Conservation (phyloP, 2,113 vertebrate genomes). For the Callaeas wilsoni region DNA sequence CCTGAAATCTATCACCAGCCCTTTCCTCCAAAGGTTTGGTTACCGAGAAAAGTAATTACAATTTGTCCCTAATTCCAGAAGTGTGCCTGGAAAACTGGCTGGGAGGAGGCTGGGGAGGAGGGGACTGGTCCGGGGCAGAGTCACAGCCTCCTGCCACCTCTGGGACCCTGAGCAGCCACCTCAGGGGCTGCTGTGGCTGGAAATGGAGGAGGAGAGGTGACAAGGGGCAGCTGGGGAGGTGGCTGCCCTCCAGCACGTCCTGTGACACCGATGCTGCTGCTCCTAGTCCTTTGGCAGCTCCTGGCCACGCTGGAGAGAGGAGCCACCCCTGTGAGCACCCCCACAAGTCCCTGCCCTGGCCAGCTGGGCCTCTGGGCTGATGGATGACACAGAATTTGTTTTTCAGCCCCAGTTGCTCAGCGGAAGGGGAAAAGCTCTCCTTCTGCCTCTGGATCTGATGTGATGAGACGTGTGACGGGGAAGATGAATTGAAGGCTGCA, state of each 20-base stretch:
- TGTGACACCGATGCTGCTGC: accelerated
- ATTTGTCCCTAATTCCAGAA: conserved; percentile 51
- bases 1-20: conserved; percentile 50
- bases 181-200: not conserved
- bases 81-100: not conserved
- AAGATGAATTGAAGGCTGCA: conserved; percentile 56
- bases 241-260: not conserved
- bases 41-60: conserved; percentile 51
- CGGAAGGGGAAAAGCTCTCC: not conserved
- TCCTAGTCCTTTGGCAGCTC: not conserved
- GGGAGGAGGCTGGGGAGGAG: not conserved
- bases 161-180: not conserved
- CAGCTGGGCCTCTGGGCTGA: not conserved
- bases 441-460: not conserved
- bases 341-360: not conserved
- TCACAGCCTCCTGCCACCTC: not conserved
- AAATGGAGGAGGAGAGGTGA: not conserved
- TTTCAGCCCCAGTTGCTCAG: not conserved
- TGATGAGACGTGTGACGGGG: not conserved
- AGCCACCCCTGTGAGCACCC: accelerated
- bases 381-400: not conserved
- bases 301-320: accelerated
- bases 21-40: conserved; percentile 45
- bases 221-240: accelerated
- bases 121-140: not conserved